phyloP scores from a whole-genome alignment of 2,113 vertebrate genomes.

The Notarius quadriscutis region DNA sequence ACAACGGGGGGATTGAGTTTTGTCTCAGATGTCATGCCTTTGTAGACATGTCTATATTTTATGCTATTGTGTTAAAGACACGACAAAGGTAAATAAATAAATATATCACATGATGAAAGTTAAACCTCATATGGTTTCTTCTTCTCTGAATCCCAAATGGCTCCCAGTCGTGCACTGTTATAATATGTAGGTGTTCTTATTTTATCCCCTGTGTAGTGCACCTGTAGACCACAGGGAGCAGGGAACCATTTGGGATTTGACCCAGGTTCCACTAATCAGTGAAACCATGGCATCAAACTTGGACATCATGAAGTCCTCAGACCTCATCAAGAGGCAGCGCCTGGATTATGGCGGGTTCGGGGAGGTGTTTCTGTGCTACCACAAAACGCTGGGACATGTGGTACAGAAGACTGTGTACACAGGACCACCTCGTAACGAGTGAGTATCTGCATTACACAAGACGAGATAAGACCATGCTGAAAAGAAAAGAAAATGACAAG shows the following conservation, averaged over 20 bases:
- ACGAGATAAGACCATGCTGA: neutral
- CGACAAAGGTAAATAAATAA: too few relatives aligned
- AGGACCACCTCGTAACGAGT: constrained; percentile 81
- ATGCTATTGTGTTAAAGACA: too few relatives aligned
- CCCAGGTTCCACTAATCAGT: neutral
- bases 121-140: neutral
- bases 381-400: constrained; percentile 83
- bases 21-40: too few relatives aligned
- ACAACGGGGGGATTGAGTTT: too few relatives aligned
- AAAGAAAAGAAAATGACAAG: neutral
- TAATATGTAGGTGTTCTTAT: neutral
- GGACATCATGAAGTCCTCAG: constrained; percentile 78
- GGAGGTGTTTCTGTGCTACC: constrained; percentile 84
- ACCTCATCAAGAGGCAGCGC: constrained; percentile 73
- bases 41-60: too few relatives aligned
- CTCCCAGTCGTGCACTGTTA: neutral
- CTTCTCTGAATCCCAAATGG: neutral
- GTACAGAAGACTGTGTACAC: constrained; percentile 91
- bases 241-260: neutral
- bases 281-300: constrained; percentile 69
- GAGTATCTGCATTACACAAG: constrained; percentile 63
- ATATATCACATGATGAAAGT: neutral
- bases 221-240: neutral
- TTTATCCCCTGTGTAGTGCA: neutral
- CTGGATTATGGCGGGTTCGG: constrained; percentile 90